Evolutionary conservation across 2,888 invertebrate genomes (phyloP).

Genomic region (Rapana venosa): DNA sequence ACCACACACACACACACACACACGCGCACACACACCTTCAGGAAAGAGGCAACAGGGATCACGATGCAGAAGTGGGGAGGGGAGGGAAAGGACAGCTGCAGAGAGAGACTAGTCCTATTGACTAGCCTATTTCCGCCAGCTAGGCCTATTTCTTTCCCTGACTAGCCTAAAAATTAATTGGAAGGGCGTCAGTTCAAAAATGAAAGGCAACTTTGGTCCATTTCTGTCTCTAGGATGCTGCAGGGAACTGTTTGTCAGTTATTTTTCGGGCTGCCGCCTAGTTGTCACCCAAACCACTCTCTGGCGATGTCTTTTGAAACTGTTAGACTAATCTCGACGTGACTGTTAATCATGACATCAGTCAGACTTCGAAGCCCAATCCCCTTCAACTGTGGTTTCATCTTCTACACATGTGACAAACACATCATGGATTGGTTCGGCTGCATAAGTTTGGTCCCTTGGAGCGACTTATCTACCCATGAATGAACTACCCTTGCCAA

Average conservation of each 20-base stretch:
- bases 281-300: too few relatives aligned
- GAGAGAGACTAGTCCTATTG: too few relatives aligned
- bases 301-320: too few relatives aligned
- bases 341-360: background rate
- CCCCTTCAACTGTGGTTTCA: background rate
- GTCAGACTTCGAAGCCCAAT: background rate
- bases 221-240: too few relatives aligned
- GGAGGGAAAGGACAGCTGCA: background rate
- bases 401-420: background rate
- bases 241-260: too few relatives aligned
- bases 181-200: too few relatives aligned
- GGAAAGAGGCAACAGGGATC: background rate
- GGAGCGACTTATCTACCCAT: conserved; percentile 4
- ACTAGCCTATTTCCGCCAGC: too few relatives aligned
- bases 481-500: background rate
- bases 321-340: too few relatives aligned
- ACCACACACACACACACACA: conserved; percentile 13
- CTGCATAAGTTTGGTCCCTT: conserved; percentile 11
- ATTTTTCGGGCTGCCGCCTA: too few relatives aligned
- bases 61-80: background rate
- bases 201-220: too few relatives aligned
- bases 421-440: background rate
- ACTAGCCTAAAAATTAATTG: too few relatives aligned
- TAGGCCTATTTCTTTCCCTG: too few relatives aligned
- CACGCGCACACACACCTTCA: background rate